Evolutionary conservation across 2,113 vertebrate genomes (phyloP).

Genomic region (Oophaga pumilio): DNA sequence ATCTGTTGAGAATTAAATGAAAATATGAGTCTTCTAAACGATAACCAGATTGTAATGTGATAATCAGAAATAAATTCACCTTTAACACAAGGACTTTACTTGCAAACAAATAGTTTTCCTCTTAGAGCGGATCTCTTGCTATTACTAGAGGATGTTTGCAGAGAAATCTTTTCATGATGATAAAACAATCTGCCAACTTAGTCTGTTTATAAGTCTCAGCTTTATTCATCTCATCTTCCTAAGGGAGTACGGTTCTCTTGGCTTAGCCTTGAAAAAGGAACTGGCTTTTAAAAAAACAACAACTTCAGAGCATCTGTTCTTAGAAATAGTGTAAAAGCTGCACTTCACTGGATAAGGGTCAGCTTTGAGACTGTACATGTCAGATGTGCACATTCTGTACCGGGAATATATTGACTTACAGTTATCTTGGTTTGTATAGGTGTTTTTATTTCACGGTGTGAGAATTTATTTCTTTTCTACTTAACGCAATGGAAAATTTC

Average conservation of each 20-base stretch:
- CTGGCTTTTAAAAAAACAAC: constrained; percentile 1
- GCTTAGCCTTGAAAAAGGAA: constrained; percentile 30
- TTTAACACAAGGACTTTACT: background rate
- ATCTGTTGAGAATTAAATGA: constrained; percentile 1
- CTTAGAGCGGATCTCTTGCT: background rate
- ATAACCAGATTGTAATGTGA: constrained; percentile 22
- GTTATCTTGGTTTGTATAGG: constrained; percentile 4
- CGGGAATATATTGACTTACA: background rate
- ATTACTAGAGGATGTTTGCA: constrained; percentile 36
- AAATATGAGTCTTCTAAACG: constrained; percentile 4
- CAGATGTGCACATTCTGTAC: background rate
- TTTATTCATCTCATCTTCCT: constrained; percentile 38
- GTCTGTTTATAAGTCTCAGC: constrained; percentile 14
- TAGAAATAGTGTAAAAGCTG: background rate
- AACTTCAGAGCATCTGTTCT: constrained; percentile 30
- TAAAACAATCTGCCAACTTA: constrained; percentile 35
- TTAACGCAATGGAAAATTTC: background rate
- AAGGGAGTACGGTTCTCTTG: background rate
- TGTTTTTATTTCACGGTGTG: background rate
- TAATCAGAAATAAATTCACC: constrained; percentile 25
- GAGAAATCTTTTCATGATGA: constrained; percentile 32
- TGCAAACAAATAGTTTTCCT: constrained; percentile 15
- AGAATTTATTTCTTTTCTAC: background rate
- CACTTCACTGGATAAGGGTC: background rate
- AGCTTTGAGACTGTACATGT: background rate